Evolutionary conservation across 2,113 vertebrate species (phyloP).

Genomic region (Galemys pyrenaicus): DNA sequence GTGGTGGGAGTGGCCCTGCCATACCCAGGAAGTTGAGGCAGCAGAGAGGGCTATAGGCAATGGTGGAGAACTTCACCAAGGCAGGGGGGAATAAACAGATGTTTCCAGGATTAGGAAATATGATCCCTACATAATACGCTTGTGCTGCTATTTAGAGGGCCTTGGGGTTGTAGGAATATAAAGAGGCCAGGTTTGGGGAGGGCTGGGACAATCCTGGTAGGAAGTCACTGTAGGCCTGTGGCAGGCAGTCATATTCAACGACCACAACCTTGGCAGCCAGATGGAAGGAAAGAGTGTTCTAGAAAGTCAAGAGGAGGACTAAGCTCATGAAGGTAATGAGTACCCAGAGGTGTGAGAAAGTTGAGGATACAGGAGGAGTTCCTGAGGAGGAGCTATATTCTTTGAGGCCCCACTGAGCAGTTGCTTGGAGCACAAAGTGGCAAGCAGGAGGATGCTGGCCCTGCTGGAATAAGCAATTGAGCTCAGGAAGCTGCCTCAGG

Average conservation of each 20-base stretch:
- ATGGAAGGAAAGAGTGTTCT: background rate
- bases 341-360: background rate
- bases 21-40: background rate
- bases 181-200: background rate
- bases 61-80: background rate
- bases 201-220: accelerated
- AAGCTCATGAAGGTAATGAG: background rate
- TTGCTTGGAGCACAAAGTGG: background rate
- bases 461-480: background rate
- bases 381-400: background rate
- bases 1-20: too few species aligned
- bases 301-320: background rate
- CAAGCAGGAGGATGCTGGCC: accelerated
- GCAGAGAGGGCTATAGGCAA: accelerated
- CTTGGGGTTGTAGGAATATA: background rate
- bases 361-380: background rate
- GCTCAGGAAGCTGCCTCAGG: too few species aligned
- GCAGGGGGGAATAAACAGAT: background rate
- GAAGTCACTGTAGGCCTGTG: background rate
- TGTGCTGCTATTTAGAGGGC: background rate
- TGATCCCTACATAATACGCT: accelerated
- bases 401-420: background rate
- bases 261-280: too few species aligned
- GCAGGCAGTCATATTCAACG: too few species aligned
- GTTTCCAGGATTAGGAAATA: background rate